These are phyloP conservation scores for Apoda limacodes DNA, from an alignment of 2,888 invertebrate genomes.

Conservation along the genomic window DNA sequence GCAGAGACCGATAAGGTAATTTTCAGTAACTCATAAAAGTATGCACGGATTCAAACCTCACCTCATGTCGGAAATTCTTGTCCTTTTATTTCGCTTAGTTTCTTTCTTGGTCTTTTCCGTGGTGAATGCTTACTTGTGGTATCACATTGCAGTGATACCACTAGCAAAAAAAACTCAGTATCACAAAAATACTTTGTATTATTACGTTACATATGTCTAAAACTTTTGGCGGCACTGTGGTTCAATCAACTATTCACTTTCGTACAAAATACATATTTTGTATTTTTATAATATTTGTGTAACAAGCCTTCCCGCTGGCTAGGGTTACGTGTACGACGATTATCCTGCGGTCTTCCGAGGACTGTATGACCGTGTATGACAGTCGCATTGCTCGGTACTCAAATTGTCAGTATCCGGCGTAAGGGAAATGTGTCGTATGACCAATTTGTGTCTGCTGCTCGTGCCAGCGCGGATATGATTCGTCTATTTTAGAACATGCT, in stretches of 20 bases:
- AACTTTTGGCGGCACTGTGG: too few relatives aligned
- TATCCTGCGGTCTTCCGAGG: slow-evolving; percentile 35
- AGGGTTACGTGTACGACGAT: too few relatives aligned
- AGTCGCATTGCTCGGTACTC: slow-evolving; percentile 40
- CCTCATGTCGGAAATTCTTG: slow-evolving; percentile 62
- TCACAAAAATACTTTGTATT: too few relatives aligned
- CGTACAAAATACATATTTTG: too few relatives aligned
- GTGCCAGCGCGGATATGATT: slow-evolving; percentile 47
- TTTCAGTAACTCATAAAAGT: too few relatives aligned
- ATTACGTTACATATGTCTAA: too few relatives aligned
- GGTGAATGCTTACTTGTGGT: slow-evolving; percentile 44
- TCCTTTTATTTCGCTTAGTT: slow-evolving; percentile 47
- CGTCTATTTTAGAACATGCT: slow-evolving; percentile 15
- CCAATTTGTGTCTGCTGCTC: slow-evolving; percentile 62
- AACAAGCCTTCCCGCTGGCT: too few relatives aligned
- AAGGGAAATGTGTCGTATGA: slow-evolving; percentile 66
- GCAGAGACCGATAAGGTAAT: too few relatives aligned
- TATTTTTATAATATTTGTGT: too few relatives aligned
- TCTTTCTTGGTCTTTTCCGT: slow-evolving; percentile 49
- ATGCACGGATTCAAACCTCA: too few relatives aligned
- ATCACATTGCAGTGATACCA: slow-evolving; percentile 65
- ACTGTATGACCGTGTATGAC: slow-evolving; percentile 39
- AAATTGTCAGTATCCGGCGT: slow-evolving; percentile 67
- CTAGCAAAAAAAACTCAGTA: too few relatives aligned
- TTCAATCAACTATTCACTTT: too few relatives aligned